These are phyloP conservation scores for Melanostigma gelatinosum DNA, from an alignment of 2,113 vertebrate species.

Conservation along the genomic window DNA sequence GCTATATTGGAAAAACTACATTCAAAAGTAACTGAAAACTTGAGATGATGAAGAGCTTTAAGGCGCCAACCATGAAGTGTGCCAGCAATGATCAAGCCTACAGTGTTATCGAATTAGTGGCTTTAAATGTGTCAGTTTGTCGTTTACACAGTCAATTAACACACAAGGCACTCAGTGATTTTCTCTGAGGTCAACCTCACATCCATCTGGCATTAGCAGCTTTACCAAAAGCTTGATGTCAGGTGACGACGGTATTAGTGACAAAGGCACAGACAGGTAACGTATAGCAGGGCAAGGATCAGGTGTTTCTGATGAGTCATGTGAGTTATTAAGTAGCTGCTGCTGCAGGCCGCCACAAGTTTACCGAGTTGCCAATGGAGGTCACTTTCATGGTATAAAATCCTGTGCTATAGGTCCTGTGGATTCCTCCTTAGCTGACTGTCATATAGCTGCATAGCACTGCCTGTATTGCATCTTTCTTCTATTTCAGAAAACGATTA, in stretches of 20 bases:
- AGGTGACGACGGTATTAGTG: conserved; percentile 37
- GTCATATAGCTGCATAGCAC: not conserved
- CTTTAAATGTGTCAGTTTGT: not conserved
- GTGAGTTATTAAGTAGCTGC: conserved; percentile 25
- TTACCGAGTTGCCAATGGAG: not conserved
- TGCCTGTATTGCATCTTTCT: not conserved
- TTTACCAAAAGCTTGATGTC: conserved; percentile 25
- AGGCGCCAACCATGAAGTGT: not conserved
- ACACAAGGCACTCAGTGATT: not conserved
- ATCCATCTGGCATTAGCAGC: conserved; percentile 13
- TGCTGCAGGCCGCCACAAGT: not conserved
- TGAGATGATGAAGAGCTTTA: not conserved
- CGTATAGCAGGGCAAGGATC: conserved; percentile 34
- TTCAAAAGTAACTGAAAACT: not conserved
- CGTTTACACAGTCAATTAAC: not conserved
- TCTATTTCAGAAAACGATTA: conserved; percentile 17
- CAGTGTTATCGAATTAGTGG: not conserved
- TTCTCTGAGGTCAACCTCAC: conserved; percentile 10
- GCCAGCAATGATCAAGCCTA: not conserved
- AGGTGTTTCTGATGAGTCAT: conserved; percentile 57
- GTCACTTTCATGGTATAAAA: not conserved
- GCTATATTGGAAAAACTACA: not conserved
- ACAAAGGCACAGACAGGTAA: conserved; percentile 27
- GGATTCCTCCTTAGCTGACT: not conserved
- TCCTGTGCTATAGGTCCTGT: not conserved